Evolutionary conservation across 1,140 invertebrate species (phyloP).

Genomic region (Drosophila ercepeae): DNA sequence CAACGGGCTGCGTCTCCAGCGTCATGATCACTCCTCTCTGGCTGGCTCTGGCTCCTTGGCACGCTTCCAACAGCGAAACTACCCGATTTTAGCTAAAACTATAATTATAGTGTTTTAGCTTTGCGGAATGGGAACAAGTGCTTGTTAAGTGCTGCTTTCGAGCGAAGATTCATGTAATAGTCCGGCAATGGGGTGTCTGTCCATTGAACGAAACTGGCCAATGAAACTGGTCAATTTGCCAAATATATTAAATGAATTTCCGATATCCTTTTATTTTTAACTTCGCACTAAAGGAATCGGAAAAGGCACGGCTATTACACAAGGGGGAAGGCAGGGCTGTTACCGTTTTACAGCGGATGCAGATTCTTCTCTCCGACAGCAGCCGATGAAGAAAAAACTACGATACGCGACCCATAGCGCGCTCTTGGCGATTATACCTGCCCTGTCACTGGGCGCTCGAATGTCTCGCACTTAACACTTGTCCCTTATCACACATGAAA

Average conservation of each 20-base stretch:
- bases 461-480: conserved; percentile 40
- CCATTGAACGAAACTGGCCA: background rate
- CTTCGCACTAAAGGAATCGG: conserved; percentile 13
- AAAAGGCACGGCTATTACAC: conserved; percentile 63
- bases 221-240: background rate
- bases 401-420: conserved; percentile 56
- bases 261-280: conserved; percentile 12
- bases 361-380: conserved; percentile 33
- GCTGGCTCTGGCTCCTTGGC: conserved; percentile 33
- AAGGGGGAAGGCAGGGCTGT: conserved; percentile 68
- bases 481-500: conserved; percentile 68
- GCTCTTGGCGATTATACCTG: conserved; percentile 24
- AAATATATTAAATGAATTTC: conserved; percentile 19
- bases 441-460: conserved; percentile 40
- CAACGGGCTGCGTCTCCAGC: conserved; percentile 70
- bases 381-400: conserved; percentile 64
- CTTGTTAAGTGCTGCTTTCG: conserved; percentile 9
- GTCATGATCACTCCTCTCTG: conserved; percentile 49
- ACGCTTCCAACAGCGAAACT: conserved; percentile 47
- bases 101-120: conserved; percentile 36
- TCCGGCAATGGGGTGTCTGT: background rate
- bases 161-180: conserved; percentile 27
- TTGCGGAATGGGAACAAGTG: conserved; percentile 3
- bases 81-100: conserved; percentile 54
- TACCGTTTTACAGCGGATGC: conserved; percentile 56